A percentile compares a stretch with the other conserved stretches of the same genome.
These are phyloP conservation scores for Catocala sponsa DNA, from an alignment of 2,888 invertebrate species.

Conservation along the genomic window DNA sequence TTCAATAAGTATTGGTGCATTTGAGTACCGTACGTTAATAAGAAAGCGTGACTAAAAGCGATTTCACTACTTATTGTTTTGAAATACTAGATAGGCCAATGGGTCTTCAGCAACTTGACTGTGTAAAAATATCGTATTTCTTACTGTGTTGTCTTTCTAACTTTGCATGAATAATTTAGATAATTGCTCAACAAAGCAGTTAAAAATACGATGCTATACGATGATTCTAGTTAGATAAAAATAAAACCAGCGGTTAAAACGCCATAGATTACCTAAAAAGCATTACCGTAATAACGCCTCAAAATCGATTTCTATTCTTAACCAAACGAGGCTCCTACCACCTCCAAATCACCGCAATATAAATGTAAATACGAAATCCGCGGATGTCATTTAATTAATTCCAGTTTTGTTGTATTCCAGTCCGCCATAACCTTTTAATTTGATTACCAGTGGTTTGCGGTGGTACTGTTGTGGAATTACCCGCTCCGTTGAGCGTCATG, in stretches of 20 bases:
- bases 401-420: slow-evolving; percentile 34
- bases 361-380: slow-evolving; percentile 26
- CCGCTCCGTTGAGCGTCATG: slow-evolving; percentile 29
- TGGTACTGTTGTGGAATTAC: slow-evolving; percentile 36
- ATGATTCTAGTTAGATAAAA: not conserved
- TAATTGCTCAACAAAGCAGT: not conserved
- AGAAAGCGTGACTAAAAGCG: too few species aligned
- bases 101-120: too few species aligned
- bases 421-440: slow-evolving; percentile 49
- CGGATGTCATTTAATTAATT: slow-evolving; percentile 32
- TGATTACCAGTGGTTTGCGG: slow-evolving; percentile 50
- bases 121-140: too few species aligned
- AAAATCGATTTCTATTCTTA: slow-evolving; percentile 6
- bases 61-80: too few species aligned
- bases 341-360: slow-evolving; percentile 17
- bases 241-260: not conserved
- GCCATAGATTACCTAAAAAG: slow-evolving; percentile 1
- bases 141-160: too few species aligned
- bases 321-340: slow-evolving; percentile 1
- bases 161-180: too few species aligned
- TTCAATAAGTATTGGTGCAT: too few species aligned
- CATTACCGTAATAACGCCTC: slow-evolving; percentile 8
- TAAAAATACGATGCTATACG: not conserved
- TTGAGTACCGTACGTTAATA: too few species aligned
- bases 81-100: too few species aligned